Conservation (phyloP, 1,140 invertebrate genomes). For the Arctopsyche grandis region DNA sequence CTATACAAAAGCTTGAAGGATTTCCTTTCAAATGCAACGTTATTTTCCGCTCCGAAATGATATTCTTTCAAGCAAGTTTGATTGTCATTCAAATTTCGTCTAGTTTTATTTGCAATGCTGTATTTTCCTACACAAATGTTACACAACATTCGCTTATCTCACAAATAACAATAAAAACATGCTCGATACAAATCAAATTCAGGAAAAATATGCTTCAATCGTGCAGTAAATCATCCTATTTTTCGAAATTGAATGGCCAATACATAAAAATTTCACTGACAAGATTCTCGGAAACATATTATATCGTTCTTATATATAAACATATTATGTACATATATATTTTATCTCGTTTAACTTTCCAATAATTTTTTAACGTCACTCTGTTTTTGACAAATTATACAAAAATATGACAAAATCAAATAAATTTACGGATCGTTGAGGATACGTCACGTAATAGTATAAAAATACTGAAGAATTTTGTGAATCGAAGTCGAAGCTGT, state of each 20-base stretch:
- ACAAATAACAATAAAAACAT: too few relatives aligned
- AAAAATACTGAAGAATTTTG: not conserved
- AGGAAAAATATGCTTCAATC: too few relatives aligned
- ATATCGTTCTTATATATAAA: too few relatives aligned
- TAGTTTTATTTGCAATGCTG: not conserved
- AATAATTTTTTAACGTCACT: not conserved
- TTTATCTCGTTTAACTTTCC: too few relatives aligned
- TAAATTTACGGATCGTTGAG: not conserved
- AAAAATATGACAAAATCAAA: not conserved
- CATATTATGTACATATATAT: too few relatives aligned
- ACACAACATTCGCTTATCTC: too few relatives aligned
- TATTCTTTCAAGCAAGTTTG: conserved; percentile 8
- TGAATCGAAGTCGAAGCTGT: conserved; percentile 14
- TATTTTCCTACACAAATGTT: too few relatives aligned
- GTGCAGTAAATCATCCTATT: too few relatives aligned
- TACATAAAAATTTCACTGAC: too few relatives aligned
- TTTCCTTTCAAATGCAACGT: conserved; percentile 23
- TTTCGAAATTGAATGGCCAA: too few relatives aligned
- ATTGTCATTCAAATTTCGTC: conserved; percentile 12
- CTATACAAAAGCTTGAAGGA: conserved; percentile 5
- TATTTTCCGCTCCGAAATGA: conserved; percentile 21
- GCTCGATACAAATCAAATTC: too few relatives aligned
- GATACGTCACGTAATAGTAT: not conserved
- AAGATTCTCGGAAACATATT: too few relatives aligned
- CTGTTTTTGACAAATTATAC: conserved; percentile 16